Base-by-base conservation (phyloP, 2,888 invertebrate species). In the Drosophila kambysellisi region DNA sequence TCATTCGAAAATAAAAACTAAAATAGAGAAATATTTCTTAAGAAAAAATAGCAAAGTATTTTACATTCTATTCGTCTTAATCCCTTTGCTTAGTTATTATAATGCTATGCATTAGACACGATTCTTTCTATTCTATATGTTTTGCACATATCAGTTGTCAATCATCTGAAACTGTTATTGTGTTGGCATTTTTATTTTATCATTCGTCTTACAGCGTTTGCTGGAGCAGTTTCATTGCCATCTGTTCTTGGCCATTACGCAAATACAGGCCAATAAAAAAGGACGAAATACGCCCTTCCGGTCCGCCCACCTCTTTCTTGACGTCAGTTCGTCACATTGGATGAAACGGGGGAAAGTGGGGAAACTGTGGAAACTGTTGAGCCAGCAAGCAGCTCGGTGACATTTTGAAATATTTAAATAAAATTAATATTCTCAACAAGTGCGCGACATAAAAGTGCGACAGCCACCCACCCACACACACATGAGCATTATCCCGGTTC, bases 391-490 rank as follows among this genome's bases (percentile, higher is more conserved):
- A 72, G 43, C 53, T 80, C 35, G 56, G 74, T 79, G 70, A 61
- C 67, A 70, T 72, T 77, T 82, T 73, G 61, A 74, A 81, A 83
- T 86, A 81, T 84, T 88, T 79, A 83, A 88, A 81, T 76, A 82
- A 84, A 88, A 88, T 88, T 85, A 88, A 84, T 88, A 84, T 84
- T 84, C 84, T 88, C 88, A 85, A 82, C 88, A 84, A 88, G 84
- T 88, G 81, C 83, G 56, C 54, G 65, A 73, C 72, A 82, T 88
- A 88, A 82, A 88, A 82, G 81, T 78, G 59, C 66, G 70, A 77
- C 76, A 64, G 79, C 69, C 70, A 62, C 77, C 29, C 77, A 63
- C 61, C 75, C 41, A 76, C 74, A 68, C 76, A 53, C 63, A 66
- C 62, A 75, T 66, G 58, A 56, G 70, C 54, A 61, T 60, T 58